Evolutionary conservation across 2,888 invertebrate species (phyloP).

Genomic region (Steinernema hermaphroditum): DNA sequence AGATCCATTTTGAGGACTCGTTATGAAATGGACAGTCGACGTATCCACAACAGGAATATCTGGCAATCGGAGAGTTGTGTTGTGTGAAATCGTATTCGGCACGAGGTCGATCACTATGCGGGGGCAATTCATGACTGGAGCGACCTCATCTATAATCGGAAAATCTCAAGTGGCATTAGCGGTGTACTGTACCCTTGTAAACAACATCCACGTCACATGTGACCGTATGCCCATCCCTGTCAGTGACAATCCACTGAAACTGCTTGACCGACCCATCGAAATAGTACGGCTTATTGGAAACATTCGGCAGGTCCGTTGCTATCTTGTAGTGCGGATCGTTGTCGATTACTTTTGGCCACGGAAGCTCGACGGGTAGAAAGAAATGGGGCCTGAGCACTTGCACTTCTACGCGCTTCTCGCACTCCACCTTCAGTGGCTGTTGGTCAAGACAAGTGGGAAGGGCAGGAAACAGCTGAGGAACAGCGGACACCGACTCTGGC

Average conservation of each 20-base stretch:
- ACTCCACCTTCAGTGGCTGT: constrained; percentile 39
- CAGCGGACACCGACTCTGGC: neutral
- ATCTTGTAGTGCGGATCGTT: constrained; percentile 40
- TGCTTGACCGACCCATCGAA: constrained; percentile 40
- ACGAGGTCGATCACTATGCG: constrained; percentile 4
- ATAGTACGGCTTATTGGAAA: constrained; percentile 36
- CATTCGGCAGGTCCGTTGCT: constrained; percentile 19
- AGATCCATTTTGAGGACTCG: constrained; percentile 28
- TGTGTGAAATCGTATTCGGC: neutral
- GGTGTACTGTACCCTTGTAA: neutral
- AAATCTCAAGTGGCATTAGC: too few relatives aligned
- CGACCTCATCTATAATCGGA: neutral
- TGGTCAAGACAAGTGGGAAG: constrained; percentile 40
- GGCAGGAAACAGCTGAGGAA: constrained; percentile 17
- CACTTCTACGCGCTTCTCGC: constrained; percentile 29
- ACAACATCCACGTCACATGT: constrained; percentile 21
- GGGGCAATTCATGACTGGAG: constrained; percentile 8
- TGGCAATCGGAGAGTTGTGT: constrained; percentile 7
- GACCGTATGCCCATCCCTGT: constrained; percentile 35
- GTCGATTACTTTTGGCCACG: constrained; percentile 40
- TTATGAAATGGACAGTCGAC: constrained; percentile 16
- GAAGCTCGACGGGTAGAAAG: constrained; percentile 33
- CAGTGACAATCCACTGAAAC: constrained; percentile 40
- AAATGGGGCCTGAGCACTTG: constrained; percentile 31
- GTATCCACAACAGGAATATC: constrained; percentile 16